Evolutionary conservation across 1,140 invertebrate species (phyloP).

Genomic region (Cepaea nemoralis): DNA sequence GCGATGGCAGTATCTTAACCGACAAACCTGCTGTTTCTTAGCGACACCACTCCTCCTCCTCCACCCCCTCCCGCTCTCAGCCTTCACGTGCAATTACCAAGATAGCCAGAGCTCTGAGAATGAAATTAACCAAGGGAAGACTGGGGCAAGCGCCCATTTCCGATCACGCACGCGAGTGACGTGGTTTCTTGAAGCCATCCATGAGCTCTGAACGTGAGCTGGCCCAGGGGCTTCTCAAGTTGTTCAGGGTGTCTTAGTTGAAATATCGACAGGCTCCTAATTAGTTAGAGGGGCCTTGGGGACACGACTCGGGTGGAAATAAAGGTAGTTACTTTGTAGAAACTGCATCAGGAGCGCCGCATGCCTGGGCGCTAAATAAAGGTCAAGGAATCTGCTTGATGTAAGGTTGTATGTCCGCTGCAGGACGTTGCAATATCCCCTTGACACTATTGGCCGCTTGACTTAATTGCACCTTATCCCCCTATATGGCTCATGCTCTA

Average conservation of each 20-base stretch:
- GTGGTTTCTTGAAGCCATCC: not conserved
- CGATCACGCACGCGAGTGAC: not conserved
- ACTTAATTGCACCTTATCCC: too few species aligned
- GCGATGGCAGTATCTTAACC: too few species aligned
- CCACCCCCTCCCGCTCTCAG: not conserved
- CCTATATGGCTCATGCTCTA: too few species aligned
- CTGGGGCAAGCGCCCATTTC: not conserved
- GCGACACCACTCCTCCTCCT: not conserved
- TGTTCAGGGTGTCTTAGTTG: not conserved
- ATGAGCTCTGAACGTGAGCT: not conserved
- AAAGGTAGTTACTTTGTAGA: too few species aligned
- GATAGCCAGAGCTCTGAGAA: not conserved
- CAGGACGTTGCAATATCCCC: too few species aligned
- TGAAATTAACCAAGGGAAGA: slow-evolving; percentile 8
- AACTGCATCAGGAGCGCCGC: too few species aligned
- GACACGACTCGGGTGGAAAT: too few species aligned
- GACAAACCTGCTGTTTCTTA: not conserved
- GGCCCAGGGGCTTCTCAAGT: not conserved
- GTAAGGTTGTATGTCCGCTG: too few species aligned
- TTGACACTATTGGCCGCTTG: too few species aligned
- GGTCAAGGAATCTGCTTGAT: too few species aligned
- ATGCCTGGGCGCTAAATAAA: too few species aligned
- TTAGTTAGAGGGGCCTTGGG: too few species aligned
- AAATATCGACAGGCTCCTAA: not conserved
- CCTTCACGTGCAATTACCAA: not conserved